Evolutionary conservation across 2,113 vertebrate species (phyloP), one percentile per base, ranked within the genome.

Genomic region (Mormoops blainvillei): DNA sequence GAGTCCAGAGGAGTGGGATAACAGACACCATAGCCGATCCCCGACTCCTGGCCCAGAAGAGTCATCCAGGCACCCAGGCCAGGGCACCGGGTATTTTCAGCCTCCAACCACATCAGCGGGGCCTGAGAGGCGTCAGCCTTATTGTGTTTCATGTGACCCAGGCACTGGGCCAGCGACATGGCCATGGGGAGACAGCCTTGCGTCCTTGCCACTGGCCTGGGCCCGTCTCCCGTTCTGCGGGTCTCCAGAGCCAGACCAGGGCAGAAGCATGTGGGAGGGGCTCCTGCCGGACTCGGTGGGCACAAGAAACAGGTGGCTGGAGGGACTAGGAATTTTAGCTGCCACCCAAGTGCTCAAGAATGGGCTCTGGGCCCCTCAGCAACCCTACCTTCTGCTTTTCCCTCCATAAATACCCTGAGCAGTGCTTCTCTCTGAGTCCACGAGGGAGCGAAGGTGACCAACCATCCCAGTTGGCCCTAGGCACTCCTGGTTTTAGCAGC

Each of bases 61-160:
- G 95, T 82, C 88, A 74, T 54, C 50, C 22, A 36, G 92, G 91
- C 2, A 0, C 76, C 85, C 28, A 24, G 50, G 65, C 88, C 77
- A 65, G 65, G 41, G 73, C 77, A 10, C 68, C 33, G 67, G 56
- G 87, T 91, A 97, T 97, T 96, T 94, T 93, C 95, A 93, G 97
- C 50, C 19, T 91, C 52, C 28, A 71, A 88, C 93, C 77, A 36
- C 71, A 88, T 94, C 93, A 96, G 95, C 93, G 87, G 38, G 18
- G 82, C 41, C 77, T 38, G 65, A 61, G 70, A 63, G 78, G 76
- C 58, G 4, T 36, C 70, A 85, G 74, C 48, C 87, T 65, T 94
- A 96, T 95, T 93, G 87, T 95, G 93, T 98, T 97, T 96, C 97
- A 93, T 54, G 58, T 68, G 91, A 89, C 70, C 13, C 1, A 63